These are phyloP conservation scores for Rhinatrema bivittatum DNA, from an alignment of 2,797 vertebrate genomes.

Conservation along the genomic window DNA sequence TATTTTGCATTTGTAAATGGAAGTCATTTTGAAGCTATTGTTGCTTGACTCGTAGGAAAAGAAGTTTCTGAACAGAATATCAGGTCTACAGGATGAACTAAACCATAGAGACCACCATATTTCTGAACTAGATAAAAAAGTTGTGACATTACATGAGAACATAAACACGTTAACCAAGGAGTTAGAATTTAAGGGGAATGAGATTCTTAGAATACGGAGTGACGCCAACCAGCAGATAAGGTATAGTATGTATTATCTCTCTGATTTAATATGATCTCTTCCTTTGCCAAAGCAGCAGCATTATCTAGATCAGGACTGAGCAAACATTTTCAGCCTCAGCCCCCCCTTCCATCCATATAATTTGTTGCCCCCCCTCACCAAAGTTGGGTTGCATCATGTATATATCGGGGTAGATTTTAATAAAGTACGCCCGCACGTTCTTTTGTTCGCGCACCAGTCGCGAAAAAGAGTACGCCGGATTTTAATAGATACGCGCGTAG, in stretches of 20 bases:
- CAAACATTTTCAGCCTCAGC: no score
- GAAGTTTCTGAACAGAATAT: conserved; percentile 77
- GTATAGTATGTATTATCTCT: conserved; percentile 48
- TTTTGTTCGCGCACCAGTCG: no score
- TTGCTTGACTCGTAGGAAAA: conserved; percentile 64
- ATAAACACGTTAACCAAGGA: conserved; percentile 90
- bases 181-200: conserved; percentile 92
- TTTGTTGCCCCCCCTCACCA: no score
- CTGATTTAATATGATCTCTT: conserved; percentile 1
- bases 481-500: no score
- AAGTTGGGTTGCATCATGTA: no score
- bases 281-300: no score
- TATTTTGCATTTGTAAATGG: background rate
- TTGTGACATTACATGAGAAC: conserved; percentile 88
- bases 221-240: conserved; percentile 96
- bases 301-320: no score
- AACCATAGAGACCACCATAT: conserved; percentile 86
- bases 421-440: no score
- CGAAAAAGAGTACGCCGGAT: no score
- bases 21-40: background rate
- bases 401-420: no score
- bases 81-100: conserved; percentile 85
- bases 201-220: conserved; percentile 92
- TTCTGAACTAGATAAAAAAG: conserved; percentile 86
- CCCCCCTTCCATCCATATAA: no score